Conservation (phyloP, 2,797 vertebrate species). For the Phylloscopus collybita region DNA sequence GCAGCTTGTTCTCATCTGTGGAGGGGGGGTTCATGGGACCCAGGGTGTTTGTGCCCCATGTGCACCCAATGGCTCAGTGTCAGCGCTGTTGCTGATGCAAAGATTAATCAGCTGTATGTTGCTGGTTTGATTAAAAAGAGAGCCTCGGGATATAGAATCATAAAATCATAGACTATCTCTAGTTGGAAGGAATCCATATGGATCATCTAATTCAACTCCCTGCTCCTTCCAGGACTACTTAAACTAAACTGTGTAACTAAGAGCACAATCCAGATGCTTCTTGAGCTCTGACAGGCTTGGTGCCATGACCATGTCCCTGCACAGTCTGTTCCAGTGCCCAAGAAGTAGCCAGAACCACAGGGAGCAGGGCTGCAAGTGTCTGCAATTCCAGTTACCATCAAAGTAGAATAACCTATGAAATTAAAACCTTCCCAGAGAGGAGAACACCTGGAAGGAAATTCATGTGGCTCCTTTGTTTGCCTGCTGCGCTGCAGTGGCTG, state of each 20-base stretch:
- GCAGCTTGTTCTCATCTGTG: not conserved
- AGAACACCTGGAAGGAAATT: not conserved
- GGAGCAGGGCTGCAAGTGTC: not conserved
- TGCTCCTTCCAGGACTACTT: not conserved
- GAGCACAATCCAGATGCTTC: not conserved
- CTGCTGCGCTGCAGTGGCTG: not conserved
- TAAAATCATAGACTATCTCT: not conserved
- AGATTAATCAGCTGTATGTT: not conserved
- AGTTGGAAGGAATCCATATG: not conserved
- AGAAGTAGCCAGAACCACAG: not conserved
- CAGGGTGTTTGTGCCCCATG: not conserved
- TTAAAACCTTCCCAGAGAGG: not conserved
- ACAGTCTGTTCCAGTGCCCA: not conserved
- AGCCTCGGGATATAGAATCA: not conserved
- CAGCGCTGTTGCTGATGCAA: not conserved
- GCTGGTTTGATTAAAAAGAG: not conserved
- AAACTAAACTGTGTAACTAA: not conserved
- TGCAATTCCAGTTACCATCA: not conserved
- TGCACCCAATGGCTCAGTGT: not conserved
- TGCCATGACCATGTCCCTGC: rapidly evolving
- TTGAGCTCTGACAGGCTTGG: not conserved
- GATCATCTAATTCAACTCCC: not conserved
- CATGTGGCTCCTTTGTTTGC: rapidly evolving
- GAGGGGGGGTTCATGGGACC: not conserved
- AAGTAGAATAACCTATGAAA: not conserved